These are phyloP conservation scores for Cichladusa arquata DNA, from an alignment of 2,113 vertebrate genomes.

Conservation along the genomic window DNA sequence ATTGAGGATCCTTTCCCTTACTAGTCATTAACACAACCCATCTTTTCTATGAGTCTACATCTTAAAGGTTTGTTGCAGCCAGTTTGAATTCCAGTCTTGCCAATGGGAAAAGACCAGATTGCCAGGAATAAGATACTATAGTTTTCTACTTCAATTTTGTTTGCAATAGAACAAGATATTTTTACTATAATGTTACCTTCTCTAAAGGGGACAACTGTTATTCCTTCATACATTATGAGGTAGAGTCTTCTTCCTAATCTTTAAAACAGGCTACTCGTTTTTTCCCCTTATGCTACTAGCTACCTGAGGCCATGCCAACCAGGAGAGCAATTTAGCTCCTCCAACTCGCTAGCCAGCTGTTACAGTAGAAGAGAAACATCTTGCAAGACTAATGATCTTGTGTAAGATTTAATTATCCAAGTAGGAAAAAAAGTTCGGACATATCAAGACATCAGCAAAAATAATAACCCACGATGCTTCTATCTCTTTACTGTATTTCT, in stretches of 20 bases:
- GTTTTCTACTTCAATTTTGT: background rate
- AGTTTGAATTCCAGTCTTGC: background rate
- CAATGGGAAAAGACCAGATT: background rate
- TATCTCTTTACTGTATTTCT: background rate
- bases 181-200: background rate
- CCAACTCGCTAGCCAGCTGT: background rate
- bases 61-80: background rate
- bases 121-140: background rate
- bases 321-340: background rate
- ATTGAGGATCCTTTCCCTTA: background rate
- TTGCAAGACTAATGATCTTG: background rate
- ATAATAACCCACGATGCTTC: background rate
- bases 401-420: background rate
- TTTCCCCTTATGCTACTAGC: background rate
- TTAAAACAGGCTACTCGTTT: background rate
- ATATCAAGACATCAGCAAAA: background rate
- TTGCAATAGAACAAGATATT: background rate
- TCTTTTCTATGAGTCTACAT: background rate
- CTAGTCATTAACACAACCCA: background rate
- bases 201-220: background rate
- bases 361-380: background rate
- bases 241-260: background rate
- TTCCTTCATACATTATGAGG: background rate
- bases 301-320: slow-evolving; percentile 17
- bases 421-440: background rate